Percentiles rank a stretch among this genome's conserved stretches.
phyloP scores from a whole-genome alignment of 1,140 invertebrate genomes.

The Drosophila aff. region DNA sequence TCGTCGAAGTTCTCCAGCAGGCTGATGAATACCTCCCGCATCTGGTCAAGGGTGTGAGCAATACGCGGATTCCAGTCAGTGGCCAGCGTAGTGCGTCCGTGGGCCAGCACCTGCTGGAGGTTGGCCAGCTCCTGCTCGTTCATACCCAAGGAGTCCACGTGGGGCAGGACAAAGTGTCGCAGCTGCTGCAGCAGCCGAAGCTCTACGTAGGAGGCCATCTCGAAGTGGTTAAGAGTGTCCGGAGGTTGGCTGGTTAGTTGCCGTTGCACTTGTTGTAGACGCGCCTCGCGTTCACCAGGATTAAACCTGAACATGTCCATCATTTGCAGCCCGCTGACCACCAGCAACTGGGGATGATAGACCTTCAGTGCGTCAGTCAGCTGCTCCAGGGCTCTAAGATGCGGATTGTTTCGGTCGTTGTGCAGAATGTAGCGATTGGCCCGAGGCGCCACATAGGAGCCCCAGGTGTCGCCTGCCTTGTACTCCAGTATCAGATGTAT shows the following conservation, averaged over 20 bases:
- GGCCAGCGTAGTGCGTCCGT: constrained; percentile 91
- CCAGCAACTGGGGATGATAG: constrained; percentile 91
- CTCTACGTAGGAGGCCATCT: constrained; percentile 95
- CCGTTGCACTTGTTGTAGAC: constrained; percentile 89
- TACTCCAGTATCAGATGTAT: constrained; percentile 94
- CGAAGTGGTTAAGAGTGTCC: constrained; percentile 92
- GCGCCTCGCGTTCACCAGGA: constrained; percentile 87
- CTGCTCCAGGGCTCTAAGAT: constrained; percentile 90
- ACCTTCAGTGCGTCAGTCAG: constrained; percentile 88
- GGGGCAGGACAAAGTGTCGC: constrained; percentile 89
- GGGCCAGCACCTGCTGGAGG: constrained; percentile 89
- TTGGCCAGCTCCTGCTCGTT: constrained; percentile 95
- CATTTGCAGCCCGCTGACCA: constrained; percentile 95
- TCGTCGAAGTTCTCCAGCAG: constrained; percentile 77
- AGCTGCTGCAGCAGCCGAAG: constrained; percentile 89
- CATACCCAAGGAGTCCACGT: constrained; percentile 95
- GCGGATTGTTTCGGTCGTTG: constrained; percentile 93
- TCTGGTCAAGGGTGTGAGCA: constrained; percentile 93
- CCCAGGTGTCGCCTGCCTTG: constrained; percentile 91
- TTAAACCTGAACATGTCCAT: constrained; percentile 95
- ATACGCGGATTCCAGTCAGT: constrained; percentile 93
- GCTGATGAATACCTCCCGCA: constrained; percentile 90
- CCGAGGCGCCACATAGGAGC: constrained; percentile 89
- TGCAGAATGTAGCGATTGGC: constrained; percentile 96
- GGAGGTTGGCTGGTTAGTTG: constrained; percentile 88